Evolutionary conservation across 2,888 invertebrate genomes (phyloP), one percentile per base, ranked within the genome.

Genomic region (Phortica okadai): DNA sequence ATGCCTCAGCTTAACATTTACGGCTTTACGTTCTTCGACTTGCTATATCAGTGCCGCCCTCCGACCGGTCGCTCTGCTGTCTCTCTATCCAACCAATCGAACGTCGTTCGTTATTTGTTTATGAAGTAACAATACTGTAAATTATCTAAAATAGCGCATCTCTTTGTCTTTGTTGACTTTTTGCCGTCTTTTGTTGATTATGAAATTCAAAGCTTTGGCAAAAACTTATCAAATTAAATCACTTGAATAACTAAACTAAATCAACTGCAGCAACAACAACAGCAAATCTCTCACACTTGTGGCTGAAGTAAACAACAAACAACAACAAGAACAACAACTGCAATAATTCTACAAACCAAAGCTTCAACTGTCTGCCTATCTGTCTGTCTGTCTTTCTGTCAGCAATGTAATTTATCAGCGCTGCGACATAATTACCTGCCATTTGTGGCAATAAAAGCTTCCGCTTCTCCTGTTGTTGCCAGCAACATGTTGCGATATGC

Each of bases 401-500:
- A 83, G 87, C 89, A 87, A 88, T 84, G 88, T 89, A 88, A 88
- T 88, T 89, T 88, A 88, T 88, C 88, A 89, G 88, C 84, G 80
- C 83, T 84, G 90, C 88, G 88, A 88, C 88, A 88, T 88, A 89
- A 88, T 88, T 89, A 89, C 89, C 89, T 89, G 83, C 90, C 88
- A 89, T 89, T 88, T 89, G 88, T 86, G 90, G 88, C 86, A 89
- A 89, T 50, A 76, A 80, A 74, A 58, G 73, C 25, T 72, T 21
- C 70, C 54, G 33, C 70, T 56, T 54, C 70, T 50, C 8, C 25
- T 58, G 50, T 21, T 25, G 69, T 54, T 41, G 10, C 21, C 45
- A 56, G 50, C 33, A 74, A 58, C 33, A 50, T 50, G 50, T 50
- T 50, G 56, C 69, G 62, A 56, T 58, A 70, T 64, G 70, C 75